Base-by-base conservation (phyloP, 1,140 invertebrate genomes). In the Euwallacea fornicatus region DNA sequence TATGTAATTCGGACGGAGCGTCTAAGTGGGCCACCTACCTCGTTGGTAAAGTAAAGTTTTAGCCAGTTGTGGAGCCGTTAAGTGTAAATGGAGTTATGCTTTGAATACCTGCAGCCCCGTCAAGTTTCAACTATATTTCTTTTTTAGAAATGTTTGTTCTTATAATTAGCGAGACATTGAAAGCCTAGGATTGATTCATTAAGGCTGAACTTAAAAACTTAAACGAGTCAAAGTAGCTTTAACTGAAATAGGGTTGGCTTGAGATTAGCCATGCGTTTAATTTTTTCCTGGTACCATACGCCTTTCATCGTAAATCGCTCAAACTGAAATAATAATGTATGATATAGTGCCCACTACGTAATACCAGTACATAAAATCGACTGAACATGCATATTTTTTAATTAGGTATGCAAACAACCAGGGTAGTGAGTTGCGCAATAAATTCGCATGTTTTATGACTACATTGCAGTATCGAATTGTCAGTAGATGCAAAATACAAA, bases 11-110 rank as follows among this genome's bases (percentile, higher is more conserved):
- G 55, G 69, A 46, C 62, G 56, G 53, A 60, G 54, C 58, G 55
- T 61, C 62, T 66, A 66, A 65, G 62, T 58, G 69, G 69, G 62
- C 69, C 69, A 71, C 69, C 69, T 66, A 71, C 69, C 69, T 64
- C 54, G 69, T 64, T 56, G 42, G 16, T 9, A n/a, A 43, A 46
- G 62, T 47, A 42, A 64, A 60, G 55, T 58, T 58, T 66, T 33
- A 60, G 43, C 59, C 66, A 60, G 55, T 42, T 46, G n/a, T 11
- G 10, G 41, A 7, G 42, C 13, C 50, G 66, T 56, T 60, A 68
- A 68, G 44, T 47, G 66, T n/a, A 65, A 21, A 65, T 59, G 66
- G 66, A 67, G 66, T 68, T 59, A 68, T 56, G 66, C 56, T 68
- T 60, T 44, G 66, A 61, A 11, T 61, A 21, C 54, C 8, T 56